Evolutionary conservation across 2,888 invertebrate genomes (phyloP).

Genomic region (Hanleya hanleyi): DNA sequence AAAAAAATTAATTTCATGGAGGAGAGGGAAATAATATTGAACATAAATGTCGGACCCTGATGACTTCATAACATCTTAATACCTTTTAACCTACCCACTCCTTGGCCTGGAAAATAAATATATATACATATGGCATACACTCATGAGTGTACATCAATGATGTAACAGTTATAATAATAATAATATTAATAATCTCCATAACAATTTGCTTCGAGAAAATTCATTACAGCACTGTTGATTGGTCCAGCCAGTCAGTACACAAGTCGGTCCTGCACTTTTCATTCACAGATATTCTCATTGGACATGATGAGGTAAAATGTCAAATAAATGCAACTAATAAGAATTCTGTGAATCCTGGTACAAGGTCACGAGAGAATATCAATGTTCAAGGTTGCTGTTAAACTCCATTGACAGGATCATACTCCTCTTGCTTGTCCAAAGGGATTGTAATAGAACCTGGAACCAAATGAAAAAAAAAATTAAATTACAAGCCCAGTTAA

Average conservation of each 20-base stretch:
- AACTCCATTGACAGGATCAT: slow-evolving; percentile 40
- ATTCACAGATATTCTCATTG: background rate
- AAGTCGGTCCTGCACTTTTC: background rate
- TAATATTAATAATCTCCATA: slow-evolving; percentile 4
- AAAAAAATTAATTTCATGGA: too few relatives aligned
- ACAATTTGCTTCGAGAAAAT: background rate
- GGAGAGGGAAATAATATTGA: too few relatives aligned
- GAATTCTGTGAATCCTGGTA: too few relatives aligned
- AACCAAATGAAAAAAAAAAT: slow-evolving; percentile 14
- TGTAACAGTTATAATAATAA: slow-evolving; percentile 1
- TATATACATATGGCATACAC: slow-evolving; percentile 6
- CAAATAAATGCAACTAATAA: background rate
- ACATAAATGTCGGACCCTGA: too few relatives aligned
- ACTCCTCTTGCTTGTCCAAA: slow-evolving; percentile 35
- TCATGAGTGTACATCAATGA: slow-evolving; percentile 3
- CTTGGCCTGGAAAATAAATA: too few relatives aligned
- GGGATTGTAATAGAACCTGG: slow-evolving; percentile 45
- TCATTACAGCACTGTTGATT: background rate
- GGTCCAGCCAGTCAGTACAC: background rate
- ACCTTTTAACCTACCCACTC: too few relatives aligned
- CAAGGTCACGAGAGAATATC: too few relatives aligned
- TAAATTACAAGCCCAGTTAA: too few relatives aligned
- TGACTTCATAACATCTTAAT: too few relatives aligned
- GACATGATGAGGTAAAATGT: background rate
- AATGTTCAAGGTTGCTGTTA: slow-evolving; percentile 14